Base-by-base conservation (phyloP, 2,888 invertebrate species). In the Nomada hirtipes region DNA sequence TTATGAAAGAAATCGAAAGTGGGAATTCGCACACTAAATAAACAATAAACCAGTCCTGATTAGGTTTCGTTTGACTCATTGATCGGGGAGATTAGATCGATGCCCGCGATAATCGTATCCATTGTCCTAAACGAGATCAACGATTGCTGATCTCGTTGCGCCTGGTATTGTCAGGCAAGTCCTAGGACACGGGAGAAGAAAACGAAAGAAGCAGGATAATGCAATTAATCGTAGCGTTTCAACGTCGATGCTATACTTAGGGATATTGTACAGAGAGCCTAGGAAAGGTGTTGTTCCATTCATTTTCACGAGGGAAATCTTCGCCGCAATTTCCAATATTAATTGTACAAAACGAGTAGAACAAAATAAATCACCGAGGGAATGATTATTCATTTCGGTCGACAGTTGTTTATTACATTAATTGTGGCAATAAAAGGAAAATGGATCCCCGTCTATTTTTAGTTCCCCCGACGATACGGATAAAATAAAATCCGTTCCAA, bases 1-100 rank as follows among this genome's bases (percentile, higher is more conserved):
- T 83, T 80, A 73, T 80, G 82, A 76, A 83, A 80, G 65, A 61
- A 83, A 83, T 80, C 80, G 82, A 80, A 83, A 83, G 82, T 80
- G 72, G 70, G 76, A 76, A 80, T 83, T 83, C 80, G 80, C 82
- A 83, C 73, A 76, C 65, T 80, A 76, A 76, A 80, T 73, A 80
- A 73, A 80, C 82, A 80, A 76, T 83, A 73, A 70, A 76, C 64
- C 64, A 18, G 76, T 47, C 80, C 64, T 82, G 76, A 82, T 80
- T 82, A 82, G 52, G 76, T 69, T 76, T 26, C 68, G 59, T 80
- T 80, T 69, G 79, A 71, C 75, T 79, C 74, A 61, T 82, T 79
- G 79, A 75, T 79, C 70, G 2, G 44, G 4, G 18, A 71, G 82
- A 82, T 82, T 82, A 82, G 75, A 75, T 78, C 55, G 50, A 57